Base-by-base conservation (phyloP, 2,113 vertebrate genomes). In the Okapia johnstoni region DNA sequence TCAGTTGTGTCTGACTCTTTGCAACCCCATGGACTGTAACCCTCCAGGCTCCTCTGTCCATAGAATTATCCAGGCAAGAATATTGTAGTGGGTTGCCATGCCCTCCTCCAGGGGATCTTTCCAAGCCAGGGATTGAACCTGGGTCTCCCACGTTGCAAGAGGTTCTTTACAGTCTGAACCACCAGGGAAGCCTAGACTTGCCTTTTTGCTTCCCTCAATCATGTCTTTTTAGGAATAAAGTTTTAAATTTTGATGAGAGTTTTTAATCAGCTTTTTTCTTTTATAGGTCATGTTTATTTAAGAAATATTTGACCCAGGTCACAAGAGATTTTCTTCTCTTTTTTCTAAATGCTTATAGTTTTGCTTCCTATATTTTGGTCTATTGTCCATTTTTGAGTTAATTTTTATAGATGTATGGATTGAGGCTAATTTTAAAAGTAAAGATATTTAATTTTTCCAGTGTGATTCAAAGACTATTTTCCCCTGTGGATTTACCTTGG, bases 171-270 rank as follows among this genome's bases (percentile, higher is more conserved):
- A 40, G 36, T 40, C n/a, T 73, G 36, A 73, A 25, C 36, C 19
- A 40, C 66, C 66, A 73, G 66, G 36, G 36, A 73, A 40, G 66
- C 21, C 66, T 25, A 36, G 88, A 66, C 16, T 86, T 91, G 9
- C 9, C 2, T 36, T 81, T 95, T 93, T 88, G 40, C 14, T 93
- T 90, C 50, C 30, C 33, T 90, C 43, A 86, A 23, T 19, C 28
- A 4, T 83, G 17, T 83, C 28, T 94, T 81, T 46, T 66, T 57
- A 63, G 70, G 46, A 79, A 79, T 33, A 77, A 73, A 61, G 3
- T 52, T 84, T 91, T 36, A 46, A 86, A 83, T 92, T 93, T 93
- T 92, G 60, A 92, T 86, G 28, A 98, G 89, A 58, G 25, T 2
- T 92, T 48, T 85, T 91, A 55, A 43, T 46, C 17, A 57, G 43